phyloP scores from a whole-genome alignment of 2,888 invertebrate genomes.

The Allophyes oxyacanthae region DNA sequence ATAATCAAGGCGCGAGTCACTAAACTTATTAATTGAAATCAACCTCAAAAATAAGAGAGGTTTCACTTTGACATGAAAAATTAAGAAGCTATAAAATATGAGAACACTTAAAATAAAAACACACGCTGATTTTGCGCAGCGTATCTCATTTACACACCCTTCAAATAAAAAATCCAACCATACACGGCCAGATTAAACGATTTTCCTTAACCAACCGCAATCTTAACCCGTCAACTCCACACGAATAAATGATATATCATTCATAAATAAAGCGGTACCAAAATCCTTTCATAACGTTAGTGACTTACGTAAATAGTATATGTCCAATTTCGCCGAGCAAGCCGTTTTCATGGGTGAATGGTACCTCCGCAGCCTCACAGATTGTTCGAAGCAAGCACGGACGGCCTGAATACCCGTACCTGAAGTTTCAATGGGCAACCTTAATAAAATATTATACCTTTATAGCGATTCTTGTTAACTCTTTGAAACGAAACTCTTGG shows the following conservation, averaged over 20 bases:
- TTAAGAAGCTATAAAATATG: conserved; percentile 17
- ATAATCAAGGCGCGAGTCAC: too few species aligned
- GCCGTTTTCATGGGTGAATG: conserved; percentile 92
- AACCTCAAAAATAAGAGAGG: too few species aligned
- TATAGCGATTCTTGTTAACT: conserved; percentile 58
- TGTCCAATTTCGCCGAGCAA: conserved; percentile 93
- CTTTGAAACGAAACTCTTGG: conserved; percentile 45
- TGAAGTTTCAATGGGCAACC: conserved; percentile 72
- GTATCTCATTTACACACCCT: conserved; percentile 37
- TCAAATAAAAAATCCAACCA: conserved; percentile 33
- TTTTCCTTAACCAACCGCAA: conserved; percentile 41
- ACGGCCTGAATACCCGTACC: conserved; percentile 91
- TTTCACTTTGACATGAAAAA: too few species aligned
- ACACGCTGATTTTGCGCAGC: conserved; percentile 4
- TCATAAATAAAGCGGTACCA: conserved; percentile 51
- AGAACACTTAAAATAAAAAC: conserved; percentile 23
- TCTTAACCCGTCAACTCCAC: conserved; percentile 46
- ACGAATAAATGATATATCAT: conserved; percentile 54
- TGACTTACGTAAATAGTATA: conserved; percentile 92
- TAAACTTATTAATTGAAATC: too few species aligned
- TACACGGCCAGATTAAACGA: conserved; percentile 38
- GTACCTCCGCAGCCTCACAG: conserved; percentile 92
- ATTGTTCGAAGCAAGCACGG: conserved; percentile 93
- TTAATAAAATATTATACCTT: conserved; percentile 65
- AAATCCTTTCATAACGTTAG: conserved; percentile 56